These are phyloP conservation scores for Ispidina picta DNA, from an alignment of 2,797 vertebrate species.

Conservation along the genomic window DNA sequence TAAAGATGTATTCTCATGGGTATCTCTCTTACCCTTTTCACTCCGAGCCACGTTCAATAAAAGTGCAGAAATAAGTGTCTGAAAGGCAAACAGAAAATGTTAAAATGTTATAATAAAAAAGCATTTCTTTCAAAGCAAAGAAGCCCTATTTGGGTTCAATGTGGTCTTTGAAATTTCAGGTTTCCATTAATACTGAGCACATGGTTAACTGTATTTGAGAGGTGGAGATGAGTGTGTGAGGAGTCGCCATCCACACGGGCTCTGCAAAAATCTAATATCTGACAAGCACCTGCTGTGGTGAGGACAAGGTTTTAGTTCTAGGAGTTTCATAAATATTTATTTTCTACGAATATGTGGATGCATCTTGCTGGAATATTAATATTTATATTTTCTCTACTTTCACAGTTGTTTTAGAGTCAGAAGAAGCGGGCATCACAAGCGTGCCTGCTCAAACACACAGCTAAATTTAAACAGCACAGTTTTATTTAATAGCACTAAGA, in stretches of 20 bases:
- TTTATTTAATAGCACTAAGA: not conserved
- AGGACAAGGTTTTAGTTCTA: not conserved
- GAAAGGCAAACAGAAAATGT: not conserved
- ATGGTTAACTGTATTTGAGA: not conserved
- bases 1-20: not conserved
- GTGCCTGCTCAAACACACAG: not conserved
- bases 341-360: not conserved
- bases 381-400: conserved; percentile 30
- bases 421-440: not conserved
- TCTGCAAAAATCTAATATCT: not conserved
- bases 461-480: not conserved
- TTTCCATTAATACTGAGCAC: not conserved
- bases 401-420: conserved; percentile 16
- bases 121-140: not conserved
- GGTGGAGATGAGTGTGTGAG: not conserved
- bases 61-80: not conserved
- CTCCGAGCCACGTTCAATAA: not conserved
- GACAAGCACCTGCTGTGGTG: not conserved
- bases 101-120: not conserved
- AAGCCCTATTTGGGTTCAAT: not conserved
- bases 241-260: rapidly evolving
- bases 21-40: not conserved
- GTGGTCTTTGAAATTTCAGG: not conserved
- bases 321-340: conserved; percentile 34
- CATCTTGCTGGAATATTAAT: not conserved